Evolutionary conservation across 2,797 vertebrate species (phyloP), one percentile per base, ranked within the genome.

Genomic region (Botia almorhae): DNA sequence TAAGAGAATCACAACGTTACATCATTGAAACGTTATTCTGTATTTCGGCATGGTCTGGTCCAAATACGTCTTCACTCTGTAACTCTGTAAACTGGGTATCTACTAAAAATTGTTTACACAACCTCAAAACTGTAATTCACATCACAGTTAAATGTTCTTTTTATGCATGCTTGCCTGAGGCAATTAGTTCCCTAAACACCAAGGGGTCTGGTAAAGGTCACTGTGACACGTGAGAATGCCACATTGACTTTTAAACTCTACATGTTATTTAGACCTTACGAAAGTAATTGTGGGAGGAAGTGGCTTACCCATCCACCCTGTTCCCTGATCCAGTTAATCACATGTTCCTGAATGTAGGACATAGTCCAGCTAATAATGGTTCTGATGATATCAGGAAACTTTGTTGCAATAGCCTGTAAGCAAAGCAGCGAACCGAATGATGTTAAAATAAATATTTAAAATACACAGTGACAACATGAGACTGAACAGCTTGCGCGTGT

Each of bases 301-400:
- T 26, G 2, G 29, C 39, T 95, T 89, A 98, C 96, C 96, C 96
- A 97, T 81, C 96, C 96, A 36, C 96, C 96, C 87, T 96, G 96
- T 56, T 96, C 95, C 64, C 94, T 91, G 85, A 98, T 97, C 96
- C 96, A 97, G 88, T 90, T 92, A 81, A 95, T 91, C 86, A 98
- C 89, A 74, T 95, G 83, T 7, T 96, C 94, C 58, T 83, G 91
- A 67, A 97, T 91, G 89, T 96, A 96, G 70, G 95, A 94, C 82
- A 95, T 84, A 2, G 96, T 96, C 96, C 96, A 97, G 67, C 7
- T 88, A 85, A 97, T 94, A 56, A 97, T 96, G 70, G 92, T 93
- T 83, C 85, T 90, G 84, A 97, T 95, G 60, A 95, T 92, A 11
- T 93, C 92, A 2, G 96, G 96, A 74, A 97, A 80, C 21, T 92